phyloP scores from a whole-genome alignment of 2,797 vertebrate species.

The Pangasius macronema region DNA sequence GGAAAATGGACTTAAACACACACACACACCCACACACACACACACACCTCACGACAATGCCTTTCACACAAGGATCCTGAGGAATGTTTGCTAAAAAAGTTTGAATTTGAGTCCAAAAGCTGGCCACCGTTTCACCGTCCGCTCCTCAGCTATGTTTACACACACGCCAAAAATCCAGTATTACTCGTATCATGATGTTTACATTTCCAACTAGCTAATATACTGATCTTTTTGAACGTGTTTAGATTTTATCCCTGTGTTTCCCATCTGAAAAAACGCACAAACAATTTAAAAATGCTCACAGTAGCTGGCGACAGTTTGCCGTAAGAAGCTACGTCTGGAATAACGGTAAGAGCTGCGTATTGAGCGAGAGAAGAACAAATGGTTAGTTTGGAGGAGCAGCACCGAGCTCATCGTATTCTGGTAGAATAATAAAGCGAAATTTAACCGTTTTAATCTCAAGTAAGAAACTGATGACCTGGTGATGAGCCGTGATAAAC shows the following conservation, averaged over 20 bases:
- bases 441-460: neutral
- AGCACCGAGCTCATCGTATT: neutral
- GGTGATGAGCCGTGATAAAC: neutral
- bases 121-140: too few species aligned
- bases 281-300: neutral
- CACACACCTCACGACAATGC: slow-evolving; percentile 3
- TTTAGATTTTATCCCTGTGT: neutral
- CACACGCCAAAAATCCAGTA: too few species aligned
- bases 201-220: neutral
- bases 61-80: neutral
- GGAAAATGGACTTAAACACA: slow-evolving; percentile 34
- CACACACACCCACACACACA: slow-evolving; percentile 31
- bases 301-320: neutral
- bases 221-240: neutral
- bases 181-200: neutral
- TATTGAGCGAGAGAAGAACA: neutral
- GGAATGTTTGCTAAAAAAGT: neutral
- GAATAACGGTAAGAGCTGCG: neutral
- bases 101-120: neutral
- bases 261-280: neutral
- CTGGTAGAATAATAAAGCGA: neutral
- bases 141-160: neutral
- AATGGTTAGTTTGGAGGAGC: neutral
- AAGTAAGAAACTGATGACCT: neutral
- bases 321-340: neutral